phyloP scores from a whole-genome alignment of 2,888 invertebrate species.

The Andrena marginata region DNA sequence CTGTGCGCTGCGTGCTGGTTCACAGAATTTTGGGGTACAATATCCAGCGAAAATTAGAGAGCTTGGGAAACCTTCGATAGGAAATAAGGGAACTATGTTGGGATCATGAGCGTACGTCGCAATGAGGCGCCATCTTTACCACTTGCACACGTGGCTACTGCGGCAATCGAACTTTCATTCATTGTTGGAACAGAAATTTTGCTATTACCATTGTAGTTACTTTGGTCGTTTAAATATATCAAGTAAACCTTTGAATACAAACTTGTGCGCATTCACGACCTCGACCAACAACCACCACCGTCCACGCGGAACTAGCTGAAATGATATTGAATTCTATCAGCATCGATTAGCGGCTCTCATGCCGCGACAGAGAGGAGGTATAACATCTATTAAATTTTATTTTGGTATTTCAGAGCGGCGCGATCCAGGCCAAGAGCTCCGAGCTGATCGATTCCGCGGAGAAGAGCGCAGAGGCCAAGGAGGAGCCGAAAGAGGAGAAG shows the following conservation, averaged over 20 bases:
- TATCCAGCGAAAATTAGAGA: neutral
- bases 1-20: too few species aligned
- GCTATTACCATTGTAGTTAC: too few species aligned
- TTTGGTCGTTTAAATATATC: too few species aligned
- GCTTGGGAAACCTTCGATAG: neutral
- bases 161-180: neutral
- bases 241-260: too few species aligned
- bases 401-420: conserved; percentile 53
- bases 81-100: neutral
- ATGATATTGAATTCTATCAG: too few species aligned
- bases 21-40: too few species aligned
- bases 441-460: conserved; percentile 59
- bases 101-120: neutral
- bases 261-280: too few species aligned
- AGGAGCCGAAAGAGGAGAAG: conserved; percentile 66
- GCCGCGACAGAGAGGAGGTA: neutral
- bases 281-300: too few species aligned
- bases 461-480: conserved; percentile 55
- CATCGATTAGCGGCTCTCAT: too few species aligned
- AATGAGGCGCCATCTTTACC: neutral
- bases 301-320: too few species aligned
- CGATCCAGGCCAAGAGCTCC: conserved; percentile 67
- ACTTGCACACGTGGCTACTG: neutral
- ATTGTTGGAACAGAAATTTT: neutral
- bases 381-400: neutral